Evolutionary conservation across 2,888 invertebrate species (phyloP), one percentile per base, ranked within the genome.

Genomic region (Epicampocera succincta): DNA sequence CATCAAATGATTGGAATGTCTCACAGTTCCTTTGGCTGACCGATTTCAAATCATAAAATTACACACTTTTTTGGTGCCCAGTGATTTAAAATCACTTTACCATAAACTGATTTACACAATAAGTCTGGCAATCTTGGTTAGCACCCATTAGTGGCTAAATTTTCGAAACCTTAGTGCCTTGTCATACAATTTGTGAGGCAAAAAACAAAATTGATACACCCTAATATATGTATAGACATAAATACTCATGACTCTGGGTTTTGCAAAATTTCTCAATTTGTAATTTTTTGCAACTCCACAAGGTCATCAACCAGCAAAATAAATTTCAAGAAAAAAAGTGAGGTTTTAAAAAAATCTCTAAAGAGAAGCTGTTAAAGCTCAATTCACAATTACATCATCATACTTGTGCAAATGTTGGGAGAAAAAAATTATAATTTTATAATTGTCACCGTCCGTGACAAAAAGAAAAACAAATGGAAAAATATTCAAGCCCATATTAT

Each of bases 241-340:
- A 58, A 38, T 40, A 71, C 11, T 17, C 25, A 38, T 21, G 58
- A 12, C 19, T 33, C 25, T 48, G 38, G 58, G 11, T 50, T 71
- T 76, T 56, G 65, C 15, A 46, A 58, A 8, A 29, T 21, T 40
- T 38, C 33, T 56, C 5, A n/a, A n/a, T n/a, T n/a, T n/a, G n/a
- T n/a, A 12, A n/a, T 42, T 44, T 46, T 46, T 17, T 44, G 1
- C 60, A 60, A 61, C 44, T 60, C 12, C 66, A 63, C 83, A 84
- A 84, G 84, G 84, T 82, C 80, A 80, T 79, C 80, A 83, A 58
- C 68, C 71, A 84, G 72, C 63, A 50, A 76, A 78, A 63, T 54
- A 19, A 61, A 40, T 42, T 60, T 60, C 21, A 29, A 42, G n/a
- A n/a, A n/a, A 56, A 60, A 60, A 65, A 71, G 25, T 15, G 19